Percentiles rank a stretch among this genome's conserved stretches.
Conservation (phyloP, 2,797 vertebrate species). For the Danio aesculapii region DNA sequence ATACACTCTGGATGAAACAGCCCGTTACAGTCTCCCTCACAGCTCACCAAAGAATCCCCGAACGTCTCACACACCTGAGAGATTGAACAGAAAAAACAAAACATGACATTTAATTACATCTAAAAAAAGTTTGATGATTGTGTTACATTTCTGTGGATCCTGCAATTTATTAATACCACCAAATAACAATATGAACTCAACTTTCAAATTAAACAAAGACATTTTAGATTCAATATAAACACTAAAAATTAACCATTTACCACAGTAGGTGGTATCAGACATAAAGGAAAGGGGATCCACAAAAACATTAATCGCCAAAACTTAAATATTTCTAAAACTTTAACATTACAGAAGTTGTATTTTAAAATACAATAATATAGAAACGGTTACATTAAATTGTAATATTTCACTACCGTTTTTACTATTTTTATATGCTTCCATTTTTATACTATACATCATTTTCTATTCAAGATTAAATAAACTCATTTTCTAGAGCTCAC, state of each 20-base stretch:
- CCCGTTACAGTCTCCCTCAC: constrained; percentile 93
- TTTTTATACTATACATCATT: too few species aligned
- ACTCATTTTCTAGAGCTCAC: constrained; percentile 71
- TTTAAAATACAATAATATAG: background rate
- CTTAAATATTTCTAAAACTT: background rate
- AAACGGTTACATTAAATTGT: background rate
- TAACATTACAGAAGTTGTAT: background rate
- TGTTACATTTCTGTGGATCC: background rate
- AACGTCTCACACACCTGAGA: constrained; percentile 91
- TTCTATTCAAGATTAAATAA: background rate
- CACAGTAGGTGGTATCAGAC: background rate
- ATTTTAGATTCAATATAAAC: background rate
- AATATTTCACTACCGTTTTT: background rate
- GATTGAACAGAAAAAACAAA: background rate
- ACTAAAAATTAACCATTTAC: background rate
- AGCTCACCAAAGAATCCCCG: constrained; percentile 88
- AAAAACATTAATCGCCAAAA: too few species aligned
- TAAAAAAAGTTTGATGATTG: background rate
- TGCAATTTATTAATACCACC: background rate
- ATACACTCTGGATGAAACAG: constrained; percentile 94
- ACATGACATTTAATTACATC: background rate
- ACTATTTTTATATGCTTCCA: background rate
- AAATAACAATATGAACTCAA: background rate
- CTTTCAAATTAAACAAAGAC: background rate
- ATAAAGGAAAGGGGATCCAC: too few species aligned